Evolutionary conservation across 2,113 vertebrate genomes (phyloP).

Genomic region (Notechis scutatus): DNA sequence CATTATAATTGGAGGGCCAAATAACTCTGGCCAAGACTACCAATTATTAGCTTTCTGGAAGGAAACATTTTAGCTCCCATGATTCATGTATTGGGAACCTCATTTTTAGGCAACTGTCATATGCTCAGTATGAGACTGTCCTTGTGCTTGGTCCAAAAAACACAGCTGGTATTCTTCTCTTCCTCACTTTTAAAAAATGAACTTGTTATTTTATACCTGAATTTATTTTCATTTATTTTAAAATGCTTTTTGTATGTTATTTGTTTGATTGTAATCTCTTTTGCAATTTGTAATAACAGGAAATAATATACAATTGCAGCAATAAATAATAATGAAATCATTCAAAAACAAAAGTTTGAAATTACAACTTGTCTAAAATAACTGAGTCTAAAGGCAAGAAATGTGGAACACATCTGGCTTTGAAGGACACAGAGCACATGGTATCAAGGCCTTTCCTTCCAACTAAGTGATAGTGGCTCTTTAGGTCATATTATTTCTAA

Average conservation of each 20-base stretch:
- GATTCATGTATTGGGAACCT: not conserved
- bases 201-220: not conserved
- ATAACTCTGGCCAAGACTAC: not conserved
- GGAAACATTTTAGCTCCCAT: not conserved
- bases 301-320: not conserved
- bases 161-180: not conserved
- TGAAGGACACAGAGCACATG: not conserved
- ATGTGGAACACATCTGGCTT: not conserved
- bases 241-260: not conserved
- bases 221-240: not conserved
- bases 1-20: not conserved
- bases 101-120: not conserved
- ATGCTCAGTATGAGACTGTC: not conserved
- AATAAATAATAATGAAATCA: not conserved
- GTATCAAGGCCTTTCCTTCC: not conserved
- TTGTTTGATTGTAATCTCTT: not conserved
- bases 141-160: not conserved
- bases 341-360: not conserved
- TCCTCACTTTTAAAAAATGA: not conserved
- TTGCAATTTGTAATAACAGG: not conserved
- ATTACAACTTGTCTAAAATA: not conserved
- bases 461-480: not conserved
- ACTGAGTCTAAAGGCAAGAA: not conserved
- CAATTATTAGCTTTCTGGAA: not conserved
- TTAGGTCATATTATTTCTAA: conserved; percentile 47